phyloP scores from a whole-genome alignment of 2,797 vertebrate species.

The Hoplostethus mediterraneus region DNA sequence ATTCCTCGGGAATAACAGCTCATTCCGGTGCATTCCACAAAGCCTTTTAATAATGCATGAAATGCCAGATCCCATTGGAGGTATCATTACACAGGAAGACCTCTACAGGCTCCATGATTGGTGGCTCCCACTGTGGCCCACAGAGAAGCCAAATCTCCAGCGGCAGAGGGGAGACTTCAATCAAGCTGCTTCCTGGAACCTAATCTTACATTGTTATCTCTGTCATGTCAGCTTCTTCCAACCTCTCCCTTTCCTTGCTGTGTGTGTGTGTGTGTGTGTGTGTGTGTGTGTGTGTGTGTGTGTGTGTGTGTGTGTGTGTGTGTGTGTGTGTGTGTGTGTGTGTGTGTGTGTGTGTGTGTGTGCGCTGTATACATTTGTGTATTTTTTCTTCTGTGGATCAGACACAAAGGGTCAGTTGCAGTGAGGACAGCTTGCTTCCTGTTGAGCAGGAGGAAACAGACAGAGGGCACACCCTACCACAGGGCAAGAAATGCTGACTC shows the following conservation, averaged over 20 bases:
- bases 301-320: conserved; percentile 18
- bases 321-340: conserved; percentile 25
- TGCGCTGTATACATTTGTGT: background rate
- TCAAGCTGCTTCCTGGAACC: conserved; percentile 34
- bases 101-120: conserved; percentile 47
- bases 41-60: conserved; percentile 79
- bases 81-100: conserved; percentile 68
- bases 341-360: conserved; percentile 18
- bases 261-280: conserved; percentile 13
- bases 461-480: conserved; percentile 40
- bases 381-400: conserved; percentile 38
- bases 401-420: conserved; percentile 41
- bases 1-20: conserved; percentile 33
- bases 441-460: conserved; percentile 65
- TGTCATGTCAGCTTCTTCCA: conserved; percentile 19
- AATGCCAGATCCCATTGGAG: conserved; percentile 72
- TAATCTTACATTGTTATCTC: conserved; percentile 27
- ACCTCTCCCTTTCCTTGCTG: conserved; percentile 14
- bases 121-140: conserved; percentile 30
- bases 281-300: conserved; percentile 4
- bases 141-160: conserved; percentile 42
- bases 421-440: conserved; percentile 71
- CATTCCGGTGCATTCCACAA: conserved; percentile 66
- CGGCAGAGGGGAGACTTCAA: conserved; percentile 45
- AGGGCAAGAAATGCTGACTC: conserved; percentile 56